Conservation (phyloP, 2,113 vertebrate genomes). For the Pagrus major region DNA sequence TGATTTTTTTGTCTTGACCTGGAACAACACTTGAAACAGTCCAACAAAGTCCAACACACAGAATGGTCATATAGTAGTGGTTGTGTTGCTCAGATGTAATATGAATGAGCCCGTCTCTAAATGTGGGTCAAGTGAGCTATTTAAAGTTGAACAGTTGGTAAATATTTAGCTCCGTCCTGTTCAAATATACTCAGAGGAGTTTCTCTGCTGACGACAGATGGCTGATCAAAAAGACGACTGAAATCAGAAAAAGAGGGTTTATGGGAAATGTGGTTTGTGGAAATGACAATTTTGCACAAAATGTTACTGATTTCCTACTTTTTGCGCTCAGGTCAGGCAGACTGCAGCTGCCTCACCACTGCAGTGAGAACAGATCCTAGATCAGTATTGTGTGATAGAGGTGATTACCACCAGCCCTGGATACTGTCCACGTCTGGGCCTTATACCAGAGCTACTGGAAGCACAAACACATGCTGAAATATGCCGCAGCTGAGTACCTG, state of each 20-base stretch:
- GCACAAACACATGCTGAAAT: conserved; percentile 48
- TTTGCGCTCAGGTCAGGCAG: not conserved
- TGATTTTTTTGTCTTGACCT: no score
- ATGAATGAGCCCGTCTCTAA: no score
- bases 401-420: conserved; percentile 26
- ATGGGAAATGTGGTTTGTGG: not conserved
- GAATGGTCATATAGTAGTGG: no score
- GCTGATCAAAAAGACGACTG: not conserved
- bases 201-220: not conserved
- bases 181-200: not conserved
- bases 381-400: conserved; percentile 32
- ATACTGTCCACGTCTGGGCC: conserved; percentile 20
- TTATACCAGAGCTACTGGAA: conserved; percentile 43
- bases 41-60: no score
- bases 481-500: conserved; percentile 13
- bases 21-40: not conserved
- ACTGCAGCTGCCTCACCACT: not conserved
- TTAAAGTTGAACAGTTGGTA: no score
- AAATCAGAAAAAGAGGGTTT: not conserved
- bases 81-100: no score
- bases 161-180: no score
- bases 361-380: conserved; percentile 15
- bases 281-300: not conserved
- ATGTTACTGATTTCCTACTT: not conserved
- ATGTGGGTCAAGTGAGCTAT: no score